Percentiles rank a stretch among this genome's conserved stretches.
These are phyloP conservation scores for Melanotaenia parkinsoni DNA, from an alignment of 2,797 vertebrate species.

Conservation along the genomic window DNA sequence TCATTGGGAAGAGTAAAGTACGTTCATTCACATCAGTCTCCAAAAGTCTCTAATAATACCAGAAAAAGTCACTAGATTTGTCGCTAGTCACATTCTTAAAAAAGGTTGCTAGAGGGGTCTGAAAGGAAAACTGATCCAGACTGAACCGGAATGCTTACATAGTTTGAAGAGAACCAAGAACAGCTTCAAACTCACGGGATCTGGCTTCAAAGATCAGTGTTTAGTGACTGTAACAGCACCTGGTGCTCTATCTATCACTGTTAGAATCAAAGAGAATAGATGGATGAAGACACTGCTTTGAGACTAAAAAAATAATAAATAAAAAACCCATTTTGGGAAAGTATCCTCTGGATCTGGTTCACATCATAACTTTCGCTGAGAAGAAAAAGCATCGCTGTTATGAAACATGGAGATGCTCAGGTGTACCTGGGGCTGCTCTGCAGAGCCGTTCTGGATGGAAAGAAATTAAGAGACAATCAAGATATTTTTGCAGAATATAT, in stretches of 20 bases:
- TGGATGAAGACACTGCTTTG: background rate
- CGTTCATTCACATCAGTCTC: too few species aligned
- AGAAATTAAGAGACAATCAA: too few species aligned
- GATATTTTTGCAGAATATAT: too few species aligned
- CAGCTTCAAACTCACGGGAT: background rate
- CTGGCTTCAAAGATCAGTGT: background rate
- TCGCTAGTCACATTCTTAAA: too few species aligned
- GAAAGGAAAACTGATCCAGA: background rate
- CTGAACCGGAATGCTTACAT: background rate
- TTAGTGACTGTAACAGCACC: background rate
- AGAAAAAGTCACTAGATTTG: too few species aligned
- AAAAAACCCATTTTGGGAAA: background rate
- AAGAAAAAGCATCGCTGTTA: background rate
- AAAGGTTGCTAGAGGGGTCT: too few species aligned
- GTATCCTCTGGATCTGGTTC: background rate
- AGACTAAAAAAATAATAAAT: background rate
- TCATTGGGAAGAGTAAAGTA: too few species aligned
- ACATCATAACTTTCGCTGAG: background rate
- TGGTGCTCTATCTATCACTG: background rate
- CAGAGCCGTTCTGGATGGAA: background rate
- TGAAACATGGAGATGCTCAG: background rate
- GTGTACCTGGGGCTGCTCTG: background rate
- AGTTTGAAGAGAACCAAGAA: background rate
- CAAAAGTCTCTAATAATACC: too few species aligned
- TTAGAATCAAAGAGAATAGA: conserved; percentile 6